Base-by-base conservation (phyloP, 2,797 vertebrate genomes). In the Myiotriccus ornatus region DNA sequence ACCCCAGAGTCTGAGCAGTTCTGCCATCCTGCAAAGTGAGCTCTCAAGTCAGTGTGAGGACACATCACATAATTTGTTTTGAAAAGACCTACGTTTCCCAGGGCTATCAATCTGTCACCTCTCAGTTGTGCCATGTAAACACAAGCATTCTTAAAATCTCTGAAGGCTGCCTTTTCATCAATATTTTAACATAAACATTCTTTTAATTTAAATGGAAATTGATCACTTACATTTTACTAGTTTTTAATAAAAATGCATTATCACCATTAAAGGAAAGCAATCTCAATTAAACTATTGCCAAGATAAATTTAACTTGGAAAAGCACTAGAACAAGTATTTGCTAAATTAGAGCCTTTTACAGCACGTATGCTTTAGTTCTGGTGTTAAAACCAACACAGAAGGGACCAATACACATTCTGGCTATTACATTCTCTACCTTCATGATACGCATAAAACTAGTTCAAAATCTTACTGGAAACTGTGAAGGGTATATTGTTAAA, bases 101-200 rank as follows among this genome's bases (percentile, higher is more conserved):
- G 64, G 87, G 89, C 90, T 94, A 77, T 89, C 95, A 91, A 64
- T 95, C 77, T 96, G 94, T 87, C 92, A 85, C 57, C 70, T 95
- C 87, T 84, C 78, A 74, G 55, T 55, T 41, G 10, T 69, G 78
- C 76, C 85, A 80, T 32, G 39, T 79, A 87, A 87, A 95, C 37
- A 41, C 9, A 81, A 73, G 68, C 44, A 41, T 83, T 59, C 74
- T 75, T 65, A 76, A 91, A 87, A 79, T 70, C 79, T 92, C 77
- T 32, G 62, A 59, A 86, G 82, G 35, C 79, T 89, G 47, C 59
- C 52, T 95, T 93, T 94, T 87, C 89, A 93, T 95, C 79, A 81
- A 69, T 93, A 92, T 74, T 96, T 93, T 89, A 97, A 87, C 64
- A 67, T 93, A 90, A 90, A 62, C 16, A 68, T 93, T 83, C 14